Percentiles rank a stretch among this genome's conserved stretches.
These are phyloP conservation scores for Harpagoxenus sublaevis DNA, from an alignment of 2,888 invertebrate species.

Conservation along the genomic window DNA sequence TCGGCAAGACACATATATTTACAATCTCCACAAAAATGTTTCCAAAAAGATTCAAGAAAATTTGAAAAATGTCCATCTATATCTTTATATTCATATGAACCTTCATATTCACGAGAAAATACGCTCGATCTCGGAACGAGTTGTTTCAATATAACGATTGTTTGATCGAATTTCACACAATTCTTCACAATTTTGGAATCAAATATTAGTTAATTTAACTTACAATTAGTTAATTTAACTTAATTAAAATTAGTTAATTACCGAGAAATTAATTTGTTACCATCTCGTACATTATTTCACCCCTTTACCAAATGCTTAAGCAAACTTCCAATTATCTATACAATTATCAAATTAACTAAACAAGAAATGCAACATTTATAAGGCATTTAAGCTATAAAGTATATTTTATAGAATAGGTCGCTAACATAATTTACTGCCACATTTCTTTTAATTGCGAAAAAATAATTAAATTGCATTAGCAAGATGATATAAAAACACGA, in stretches of 20 bases:
- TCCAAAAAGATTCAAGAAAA: neutral
- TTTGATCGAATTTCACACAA: neutral
- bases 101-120: neutral
- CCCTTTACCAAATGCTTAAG: neutral
- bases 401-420: neutral
- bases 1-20: neutral
- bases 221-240: neutral
- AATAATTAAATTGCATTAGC: slow-evolving; percentile 51
- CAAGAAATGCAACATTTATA: slow-evolving; percentile 1
- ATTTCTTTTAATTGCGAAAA: slow-evolving; percentile 21
- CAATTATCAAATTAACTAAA: neutral
- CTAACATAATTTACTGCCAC: slow-evolving; percentile 19
- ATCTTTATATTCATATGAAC: neutral
- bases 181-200: neutral
- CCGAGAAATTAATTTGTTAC: neutral
- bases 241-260: neutral
- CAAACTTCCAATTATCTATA: neutral
- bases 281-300: neutral
- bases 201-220: neutral
- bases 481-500: slow-evolving; percentile 20
- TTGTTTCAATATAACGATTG: neutral
- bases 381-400: slow-evolving; percentile 33
- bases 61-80: neutral
- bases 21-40: neutral
- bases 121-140: neutral